Conservation (phyloP, 2,113 vertebrate species). For the Phylloscopus trochiloides region DNA sequence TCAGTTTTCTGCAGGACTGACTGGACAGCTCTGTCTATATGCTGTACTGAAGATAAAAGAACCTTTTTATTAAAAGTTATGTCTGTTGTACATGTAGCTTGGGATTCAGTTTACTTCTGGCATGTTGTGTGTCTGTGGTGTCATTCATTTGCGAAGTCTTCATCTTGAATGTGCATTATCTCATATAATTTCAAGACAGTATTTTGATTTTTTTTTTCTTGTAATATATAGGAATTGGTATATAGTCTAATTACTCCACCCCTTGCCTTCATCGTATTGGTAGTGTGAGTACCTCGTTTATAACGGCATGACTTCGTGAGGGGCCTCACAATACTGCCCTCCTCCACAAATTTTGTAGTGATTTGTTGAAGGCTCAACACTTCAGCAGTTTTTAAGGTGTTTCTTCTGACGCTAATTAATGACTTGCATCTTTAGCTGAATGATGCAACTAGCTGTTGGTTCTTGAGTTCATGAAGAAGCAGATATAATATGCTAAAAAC, state of each 20-base stretch:
- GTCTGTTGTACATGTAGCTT: not conserved
- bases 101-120: not conserved
- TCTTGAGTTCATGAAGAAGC: not conserved
- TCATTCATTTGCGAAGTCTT: not conserved
- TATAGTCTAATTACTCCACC: not conserved
- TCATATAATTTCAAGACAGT: not conserved
- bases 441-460: not conserved
- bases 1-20: not conserved
- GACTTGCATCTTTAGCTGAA: not conserved
- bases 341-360: not conserved
- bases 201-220: not conserved
- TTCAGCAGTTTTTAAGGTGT: not conserved
- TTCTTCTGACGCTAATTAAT: not conserved
- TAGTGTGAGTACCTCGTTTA: not conserved
- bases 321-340: not conserved
- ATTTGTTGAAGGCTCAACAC: not conserved
- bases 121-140: fast-evolving
- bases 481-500: not conserved
- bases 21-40: not conserved
- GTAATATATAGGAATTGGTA: not conserved
- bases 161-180: not conserved
- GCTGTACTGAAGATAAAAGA: not conserved
- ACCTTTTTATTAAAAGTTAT: not conserved
- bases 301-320: not conserved
- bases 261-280: fast-evolving